Evolutionary conservation across 2,113 vertebrate species (phyloP).

Genomic region (Eurystomus gularis): DNA sequence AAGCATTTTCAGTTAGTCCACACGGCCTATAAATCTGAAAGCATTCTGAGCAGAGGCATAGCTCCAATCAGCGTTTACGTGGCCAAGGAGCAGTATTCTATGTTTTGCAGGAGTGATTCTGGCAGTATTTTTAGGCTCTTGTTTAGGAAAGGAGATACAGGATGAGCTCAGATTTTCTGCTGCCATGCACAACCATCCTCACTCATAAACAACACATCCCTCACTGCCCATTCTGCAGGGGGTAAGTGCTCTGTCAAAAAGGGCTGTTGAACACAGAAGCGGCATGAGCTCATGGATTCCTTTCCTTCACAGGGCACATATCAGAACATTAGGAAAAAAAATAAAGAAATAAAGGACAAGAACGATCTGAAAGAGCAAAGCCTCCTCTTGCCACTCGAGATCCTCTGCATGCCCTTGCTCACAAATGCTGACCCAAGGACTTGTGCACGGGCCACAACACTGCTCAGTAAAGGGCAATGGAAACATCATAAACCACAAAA

Average conservation of each 20-base stretch:
- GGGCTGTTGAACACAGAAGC: background rate
- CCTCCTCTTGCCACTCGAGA: rapidly evolving
- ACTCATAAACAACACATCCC: background rate
- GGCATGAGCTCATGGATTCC: background rate
- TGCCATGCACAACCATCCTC: background rate
- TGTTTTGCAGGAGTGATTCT: background rate
- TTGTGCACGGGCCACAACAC: background rate
- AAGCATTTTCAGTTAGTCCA: background rate
- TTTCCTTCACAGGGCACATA: background rate
- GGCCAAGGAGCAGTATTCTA: background rate
- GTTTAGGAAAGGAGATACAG: background rate
- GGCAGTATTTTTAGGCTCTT: background rate
- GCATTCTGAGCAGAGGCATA: background rate
- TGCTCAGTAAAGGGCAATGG: background rate
- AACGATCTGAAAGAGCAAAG: background rate
- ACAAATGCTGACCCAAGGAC: background rate
- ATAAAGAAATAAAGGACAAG: background rate
- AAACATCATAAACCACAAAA: background rate
- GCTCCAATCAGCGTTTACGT: background rate
- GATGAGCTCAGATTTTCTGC: constrained; percentile 1
- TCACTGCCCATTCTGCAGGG: background rate
- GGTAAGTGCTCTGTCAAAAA: background rate
- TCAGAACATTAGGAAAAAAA: background rate
- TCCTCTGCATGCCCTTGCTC: background rate
- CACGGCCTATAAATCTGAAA: background rate